Evolutionary conservation across 64 coral and sea anemone genomes (phyloP).

Genomic region (Acropora tenuis): DNA sequence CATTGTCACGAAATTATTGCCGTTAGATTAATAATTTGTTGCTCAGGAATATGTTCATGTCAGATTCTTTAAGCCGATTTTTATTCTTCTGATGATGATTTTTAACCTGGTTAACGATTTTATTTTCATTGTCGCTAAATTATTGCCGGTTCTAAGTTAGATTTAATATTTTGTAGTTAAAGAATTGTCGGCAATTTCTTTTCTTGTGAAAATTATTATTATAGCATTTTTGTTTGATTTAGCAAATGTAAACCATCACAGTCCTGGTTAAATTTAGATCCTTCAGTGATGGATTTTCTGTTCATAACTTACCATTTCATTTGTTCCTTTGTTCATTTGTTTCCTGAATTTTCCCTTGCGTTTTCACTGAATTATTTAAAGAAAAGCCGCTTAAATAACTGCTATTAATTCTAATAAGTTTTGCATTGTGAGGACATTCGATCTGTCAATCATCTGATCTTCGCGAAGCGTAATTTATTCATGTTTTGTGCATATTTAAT

Average conservation of each 20-base stretch:
- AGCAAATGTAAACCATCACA: no score
- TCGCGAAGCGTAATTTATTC: not conserved
- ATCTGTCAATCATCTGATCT: not conserved
- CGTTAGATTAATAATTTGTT: not conserved
- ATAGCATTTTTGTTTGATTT: not conserved
- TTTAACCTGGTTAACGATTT: not conserved
- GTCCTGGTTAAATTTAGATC: not conserved
- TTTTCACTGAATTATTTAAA: not conserved
- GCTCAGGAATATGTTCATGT: no score
- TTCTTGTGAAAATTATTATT: not conserved
- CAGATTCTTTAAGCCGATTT: no score
- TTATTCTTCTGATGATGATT: not conserved
- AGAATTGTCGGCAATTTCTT: no score
- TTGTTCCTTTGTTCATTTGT: not conserved
- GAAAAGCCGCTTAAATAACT: not conserved
- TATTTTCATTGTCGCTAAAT: not conserved
- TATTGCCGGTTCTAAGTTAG: not conserved
- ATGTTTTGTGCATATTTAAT: no score
- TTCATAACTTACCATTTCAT: no score
- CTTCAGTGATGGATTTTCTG: not conserved
- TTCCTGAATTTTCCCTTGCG: not conserved
- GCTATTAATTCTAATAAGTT: not conserved
- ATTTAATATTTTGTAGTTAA: conserved; percentile 29
- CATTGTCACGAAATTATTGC: not conserved
- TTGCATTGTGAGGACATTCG: not conserved